Evolutionary conservation across 1,140 invertebrate species (phyloP), one percentile per base, ranked within the genome.

Genomic region (Meloidogyne chitwoodi): DNA sequence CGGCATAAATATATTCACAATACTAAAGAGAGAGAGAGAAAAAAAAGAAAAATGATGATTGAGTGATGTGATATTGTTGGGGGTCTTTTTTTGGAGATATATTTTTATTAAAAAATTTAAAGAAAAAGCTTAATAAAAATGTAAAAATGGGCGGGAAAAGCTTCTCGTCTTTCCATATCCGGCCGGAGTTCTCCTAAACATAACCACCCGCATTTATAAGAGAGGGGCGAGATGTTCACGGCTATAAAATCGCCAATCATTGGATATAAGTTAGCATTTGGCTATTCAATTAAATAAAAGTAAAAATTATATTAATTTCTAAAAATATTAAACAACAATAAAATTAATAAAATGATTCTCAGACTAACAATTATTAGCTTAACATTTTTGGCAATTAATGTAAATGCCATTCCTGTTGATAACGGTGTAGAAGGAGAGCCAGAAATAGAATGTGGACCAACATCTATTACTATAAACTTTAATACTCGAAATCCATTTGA

Each of bases 401-500:
- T 75, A 19, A 31, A n/a, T 12, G 63, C 80, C 16, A 84, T 83
- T 77, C 82, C 82, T 34, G 83, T 83, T 34, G 82, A 83, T 76
- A 83, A 83, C 79, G 81, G 81, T 26, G 81, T 83, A 24, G 82
- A 85, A 63, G 83, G 83, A 27, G 83, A 83, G 65, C 81, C 83
- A 19, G 83, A 83, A 70, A 83, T 83, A 48, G 82, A 83, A 69
- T 83, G 82, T 74, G 85, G 85, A n/a, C 84, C 85, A 27, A 87
- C 80, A 44, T 86, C 84, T 11, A 87, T 86, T 62, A 86, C 86
- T 29, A 80, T 86, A 24, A 86, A 86, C 83, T 86, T 86, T 82
- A 86, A 86, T 80, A 86, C 85, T n/a, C 77, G 83, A n/a, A 86
- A 86, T 63, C 78, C 82, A 48, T 86, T 86, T 80, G 86, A 87